Evolutionary conservation across 2,888 invertebrate species (phyloP).

Genomic region (Clivina fossor): DNA sequence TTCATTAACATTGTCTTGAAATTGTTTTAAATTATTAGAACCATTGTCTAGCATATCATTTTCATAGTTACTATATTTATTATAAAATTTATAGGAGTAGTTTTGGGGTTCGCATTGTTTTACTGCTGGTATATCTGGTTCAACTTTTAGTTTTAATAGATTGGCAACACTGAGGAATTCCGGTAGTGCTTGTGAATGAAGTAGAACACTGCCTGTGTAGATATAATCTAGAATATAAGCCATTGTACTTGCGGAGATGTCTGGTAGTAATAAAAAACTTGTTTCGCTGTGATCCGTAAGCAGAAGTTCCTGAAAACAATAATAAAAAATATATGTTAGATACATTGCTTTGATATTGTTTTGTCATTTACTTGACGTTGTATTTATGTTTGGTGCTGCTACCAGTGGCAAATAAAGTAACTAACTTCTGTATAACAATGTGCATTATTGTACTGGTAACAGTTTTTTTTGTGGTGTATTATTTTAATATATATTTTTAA

Average conservation of each 20-base stretch:
- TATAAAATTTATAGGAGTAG: constrained; percentile 10
- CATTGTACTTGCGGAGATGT: constrained; percentile 64
- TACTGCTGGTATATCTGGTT: too few relatives aligned
- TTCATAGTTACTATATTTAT: constrained; percentile 16
- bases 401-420: too few relatives aligned
- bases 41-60: background rate
- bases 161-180: constrained; percentile 63
- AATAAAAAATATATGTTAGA: too few relatives aligned
- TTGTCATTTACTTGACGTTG: too few relatives aligned
- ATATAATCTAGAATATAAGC: constrained; percentile 67
- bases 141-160: constrained; percentile 42
- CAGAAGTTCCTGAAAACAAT: constrained; percentile 48
- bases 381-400: too few relatives aligned
- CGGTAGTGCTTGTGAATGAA: constrained; percentile 60
- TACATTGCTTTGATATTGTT: too few relatives aligned
- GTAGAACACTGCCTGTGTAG: constrained; percentile 66
- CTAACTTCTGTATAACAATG: too few relatives aligned
- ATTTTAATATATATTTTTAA: too few relatives aligned
- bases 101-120: constrained; percentile 9
- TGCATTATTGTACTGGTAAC: too few relatives aligned
- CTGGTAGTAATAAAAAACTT: constrained; percentile 66
- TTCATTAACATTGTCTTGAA: constrained; percentile 21
- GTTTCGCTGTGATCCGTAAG: constrained; percentile 54
- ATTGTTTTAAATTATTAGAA: constrained; percentile 14
- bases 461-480: too few relatives aligned